These are phyloP conservation scores for Drosophila novamexicana DNA, from an alignment of 1,140 invertebrate species.

Conservation along the genomic window DNA sequence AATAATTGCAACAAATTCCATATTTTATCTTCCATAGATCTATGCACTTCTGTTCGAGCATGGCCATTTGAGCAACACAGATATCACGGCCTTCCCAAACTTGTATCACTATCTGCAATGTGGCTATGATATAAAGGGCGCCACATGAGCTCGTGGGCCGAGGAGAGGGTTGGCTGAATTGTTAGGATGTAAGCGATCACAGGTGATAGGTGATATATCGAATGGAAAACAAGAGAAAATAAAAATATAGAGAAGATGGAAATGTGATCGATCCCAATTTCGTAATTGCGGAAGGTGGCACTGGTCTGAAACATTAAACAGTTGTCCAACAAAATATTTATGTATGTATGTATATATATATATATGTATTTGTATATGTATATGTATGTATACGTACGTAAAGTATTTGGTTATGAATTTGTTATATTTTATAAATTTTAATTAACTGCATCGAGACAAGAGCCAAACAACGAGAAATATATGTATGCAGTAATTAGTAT, in stretches of 20 bases:
- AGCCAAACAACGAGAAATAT: background rate
- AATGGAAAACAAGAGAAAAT: background rate
- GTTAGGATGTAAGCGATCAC: background rate
- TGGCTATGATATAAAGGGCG: slow-evolving; percentile 54
- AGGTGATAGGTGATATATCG: background rate
- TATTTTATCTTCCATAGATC: slow-evolving; percentile 39
- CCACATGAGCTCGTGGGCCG: background rate
- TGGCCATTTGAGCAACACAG: slow-evolving; percentile 71
- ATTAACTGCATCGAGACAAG: slow-evolving; percentile 11
- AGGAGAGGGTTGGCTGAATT: background rate
- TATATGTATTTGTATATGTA: background rate
- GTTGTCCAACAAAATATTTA: slow-evolving; percentile 2
- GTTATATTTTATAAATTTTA: slow-evolving; percentile 47
- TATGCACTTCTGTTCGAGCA: slow-evolving; percentile 57
- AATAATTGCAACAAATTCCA: too few species aligned
- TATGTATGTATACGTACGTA: slow-evolving; percentile 1
- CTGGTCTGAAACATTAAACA: background rate
- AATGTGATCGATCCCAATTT: background rate
- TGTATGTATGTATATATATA: background rate
- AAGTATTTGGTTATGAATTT: slow-evolving; percentile 29
- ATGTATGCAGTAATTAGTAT: slow-evolving; percentile 8
- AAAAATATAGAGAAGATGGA: background rate
- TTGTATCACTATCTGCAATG: slow-evolving; percentile 63
- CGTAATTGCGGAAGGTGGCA: background rate
- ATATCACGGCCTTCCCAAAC: slow-evolving; percentile 70